Conservation (phyloP, 2,888 invertebrate species). For the Brenthis daphne region DNA sequence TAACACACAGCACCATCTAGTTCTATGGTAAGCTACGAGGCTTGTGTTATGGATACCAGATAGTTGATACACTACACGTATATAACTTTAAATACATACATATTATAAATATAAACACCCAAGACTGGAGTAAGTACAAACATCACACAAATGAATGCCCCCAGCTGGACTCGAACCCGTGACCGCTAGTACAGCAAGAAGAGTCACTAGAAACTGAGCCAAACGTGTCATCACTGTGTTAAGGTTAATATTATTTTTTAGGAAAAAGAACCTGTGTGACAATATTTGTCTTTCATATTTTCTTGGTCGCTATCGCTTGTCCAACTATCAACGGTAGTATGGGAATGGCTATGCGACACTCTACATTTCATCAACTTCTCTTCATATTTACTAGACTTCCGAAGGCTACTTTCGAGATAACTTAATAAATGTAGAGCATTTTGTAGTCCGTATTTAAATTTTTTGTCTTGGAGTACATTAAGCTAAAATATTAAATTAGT, state of each 20-base stretch:
- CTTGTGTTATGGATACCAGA: too few relatives aligned
- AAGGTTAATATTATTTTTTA: not conserved
- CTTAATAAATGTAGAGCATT: constrained; percentile 60
- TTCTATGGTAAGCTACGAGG: too few relatives aligned
- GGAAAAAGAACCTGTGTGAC: constrained; percentile 39
- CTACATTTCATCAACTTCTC: constrained; percentile 57
- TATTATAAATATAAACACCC: not conserved
- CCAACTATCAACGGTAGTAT: constrained; percentile 53
- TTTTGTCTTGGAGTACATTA: constrained; percentile 46
- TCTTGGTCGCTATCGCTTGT: constrained; percentile 48
- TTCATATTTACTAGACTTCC: constrained; percentile 62
- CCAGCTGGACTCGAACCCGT: too few relatives aligned
- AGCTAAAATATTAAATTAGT: constrained; percentile 38
- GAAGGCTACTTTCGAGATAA: constrained; percentile 59
- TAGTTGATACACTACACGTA: too few relatives aligned
- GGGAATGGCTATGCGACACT: constrained; percentile 55
- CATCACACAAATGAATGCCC: too few relatives aligned
- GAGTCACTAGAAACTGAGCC: too few relatives aligned
- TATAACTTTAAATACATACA: constrained; percentile 27
- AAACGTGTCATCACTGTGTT: too few relatives aligned
- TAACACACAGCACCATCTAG: too few relatives aligned
- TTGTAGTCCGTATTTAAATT: constrained; percentile 57
- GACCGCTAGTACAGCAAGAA: too few relatives aligned
- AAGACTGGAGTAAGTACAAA: too few relatives aligned
- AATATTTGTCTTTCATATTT: constrained; percentile 39